Evolutionary conservation across 1,140 invertebrate species (phyloP), one percentile per base, ranked within the genome.

Genomic region (Megalonaias nervosa): DNA sequence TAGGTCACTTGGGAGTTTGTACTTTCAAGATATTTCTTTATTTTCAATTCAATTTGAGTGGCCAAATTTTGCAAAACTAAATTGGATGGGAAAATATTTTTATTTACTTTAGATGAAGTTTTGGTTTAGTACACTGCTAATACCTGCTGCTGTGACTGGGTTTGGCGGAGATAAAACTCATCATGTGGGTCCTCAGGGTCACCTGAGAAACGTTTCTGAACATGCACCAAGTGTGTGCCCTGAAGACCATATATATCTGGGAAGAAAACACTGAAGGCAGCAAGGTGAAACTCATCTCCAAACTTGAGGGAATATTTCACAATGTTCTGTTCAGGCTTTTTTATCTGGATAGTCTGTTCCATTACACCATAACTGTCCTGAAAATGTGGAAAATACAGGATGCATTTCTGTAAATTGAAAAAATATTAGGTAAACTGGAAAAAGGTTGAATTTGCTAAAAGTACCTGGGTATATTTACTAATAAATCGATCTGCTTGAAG

Each of bases 121-220:
- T 48, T 48, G 38, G 38, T 48, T 11, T 11, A 9, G 38, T 48
- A 48, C 31, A 31, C 9, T 48, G 38, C 38, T 48, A 48, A 48
- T 48, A 48, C 38, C 38, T 48, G 61, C 61, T 81, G 80, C 76
- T 79, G 81, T 59, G 69, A 77, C 74, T 82, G 48, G 71, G 80
- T 67, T 74, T 91, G 90, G 23, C 84, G 75, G 6, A 99, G 91
- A 88, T 97, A 99, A 89, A 95, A 95, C 67, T 96, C 95, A 93
- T 98, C 97, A 89, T 97, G 96, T 15, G 97, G 97, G 92, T 99
- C 97, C 91, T 97, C 96, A 9, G 96, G 93, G 89, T 98, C 96
- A 67, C 96, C 95, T 48, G 93, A 92, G 76, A 94, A 94, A 62
- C 94, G 92, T 82, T 93, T 94, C 85, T 97, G 94, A 60, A 94